Evolutionary conservation across 2,113 vertebrate genomes (phyloP).

Genomic region (Rhinolophus sinicus): DNA sequence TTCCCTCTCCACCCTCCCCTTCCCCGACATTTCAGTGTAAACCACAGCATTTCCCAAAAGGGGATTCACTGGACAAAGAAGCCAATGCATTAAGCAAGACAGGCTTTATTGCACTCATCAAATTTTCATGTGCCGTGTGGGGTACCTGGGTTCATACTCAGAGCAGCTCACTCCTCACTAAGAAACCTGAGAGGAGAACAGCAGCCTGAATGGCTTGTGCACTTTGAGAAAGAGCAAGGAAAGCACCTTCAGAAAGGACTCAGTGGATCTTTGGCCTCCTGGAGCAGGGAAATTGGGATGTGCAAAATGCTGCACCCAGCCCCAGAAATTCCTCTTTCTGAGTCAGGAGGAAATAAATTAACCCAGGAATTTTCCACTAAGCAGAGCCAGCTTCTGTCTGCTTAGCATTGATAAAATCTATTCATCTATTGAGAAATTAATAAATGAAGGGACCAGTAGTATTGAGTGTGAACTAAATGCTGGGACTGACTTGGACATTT

Average conservation of each 20-base stretch:
- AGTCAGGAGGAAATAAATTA: constrained; percentile 31
- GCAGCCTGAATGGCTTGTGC: neutral
- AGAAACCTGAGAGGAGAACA: constrained; percentile 47
- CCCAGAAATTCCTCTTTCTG: neutral
- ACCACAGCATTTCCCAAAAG: constrained; percentile 72
- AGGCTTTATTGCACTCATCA: constrained; percentile 39
- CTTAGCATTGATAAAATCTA: neutral
- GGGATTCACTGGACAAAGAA: constrained; percentile 61
- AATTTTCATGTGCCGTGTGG: constrained; percentile 12
- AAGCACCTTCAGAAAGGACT: constrained; percentile 57
- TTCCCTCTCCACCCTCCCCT: neutral
- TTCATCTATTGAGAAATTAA: neutral
- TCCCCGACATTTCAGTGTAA: constrained; percentile 41
- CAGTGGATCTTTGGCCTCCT: neutral
- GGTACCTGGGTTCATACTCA: neutral
- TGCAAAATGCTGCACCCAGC: neutral
- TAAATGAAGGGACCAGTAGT: neutral
- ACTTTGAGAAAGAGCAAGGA: constrained; percentile 4
- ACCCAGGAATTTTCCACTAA: neutral
- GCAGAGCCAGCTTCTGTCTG: neutral
- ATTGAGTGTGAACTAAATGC: neutral
- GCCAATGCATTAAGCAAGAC: constrained; percentile 43
- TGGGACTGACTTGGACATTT: neutral
- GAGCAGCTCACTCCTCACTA: neutral
- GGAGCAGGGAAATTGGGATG: neutral